These are phyloP conservation scores for Nephrocerus scutellatus DNA, from an alignment of 2,888 invertebrate genomes.

Conservation along the genomic window DNA sequence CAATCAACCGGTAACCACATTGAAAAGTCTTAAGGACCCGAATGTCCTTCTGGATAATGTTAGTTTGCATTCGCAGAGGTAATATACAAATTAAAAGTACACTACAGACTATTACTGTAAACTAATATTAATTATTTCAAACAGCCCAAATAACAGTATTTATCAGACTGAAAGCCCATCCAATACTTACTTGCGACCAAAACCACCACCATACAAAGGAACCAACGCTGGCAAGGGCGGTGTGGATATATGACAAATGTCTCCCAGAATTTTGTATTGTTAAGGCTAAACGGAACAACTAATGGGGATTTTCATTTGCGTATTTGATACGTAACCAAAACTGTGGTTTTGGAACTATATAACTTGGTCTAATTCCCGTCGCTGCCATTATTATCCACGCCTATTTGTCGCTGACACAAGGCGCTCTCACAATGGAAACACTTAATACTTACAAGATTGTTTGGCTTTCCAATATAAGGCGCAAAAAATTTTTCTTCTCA, in stretches of 20 bases:
- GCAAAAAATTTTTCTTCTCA: too few species aligned
- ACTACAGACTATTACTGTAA: too few species aligned
- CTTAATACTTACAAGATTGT: too few species aligned
- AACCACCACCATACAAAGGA: conserved; percentile 46
- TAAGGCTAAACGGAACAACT: too few species aligned
- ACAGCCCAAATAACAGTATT: conserved; percentile 54
- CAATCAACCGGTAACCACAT: conserved; percentile 54
- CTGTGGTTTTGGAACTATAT: too few species aligned
- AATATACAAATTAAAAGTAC: conserved; percentile 3
- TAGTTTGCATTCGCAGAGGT: conserved; percentile 46
- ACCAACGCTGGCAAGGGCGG: conserved; percentile 36
- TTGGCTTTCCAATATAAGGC: too few species aligned
- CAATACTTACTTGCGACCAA: conserved; percentile 43
- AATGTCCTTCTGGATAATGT: conserved; percentile 44
- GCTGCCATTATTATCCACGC: too few species aligned
- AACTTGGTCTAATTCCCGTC: too few species aligned
- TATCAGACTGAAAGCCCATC: conserved; percentile 51
- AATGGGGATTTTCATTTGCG: too few species aligned
- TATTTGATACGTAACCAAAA: too few species aligned
- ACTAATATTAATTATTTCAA: conserved; percentile 13
- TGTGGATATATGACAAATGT: conserved; percentile 47
- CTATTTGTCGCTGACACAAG: too few species aligned
- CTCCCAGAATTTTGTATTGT: conserved; percentile 46
- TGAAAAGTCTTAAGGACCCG: conserved; percentile 54
- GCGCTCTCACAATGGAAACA: too few species aligned